Conservation (phyloP, 2,888 invertebrate genomes). For the Archips crataeganus region DNA sequence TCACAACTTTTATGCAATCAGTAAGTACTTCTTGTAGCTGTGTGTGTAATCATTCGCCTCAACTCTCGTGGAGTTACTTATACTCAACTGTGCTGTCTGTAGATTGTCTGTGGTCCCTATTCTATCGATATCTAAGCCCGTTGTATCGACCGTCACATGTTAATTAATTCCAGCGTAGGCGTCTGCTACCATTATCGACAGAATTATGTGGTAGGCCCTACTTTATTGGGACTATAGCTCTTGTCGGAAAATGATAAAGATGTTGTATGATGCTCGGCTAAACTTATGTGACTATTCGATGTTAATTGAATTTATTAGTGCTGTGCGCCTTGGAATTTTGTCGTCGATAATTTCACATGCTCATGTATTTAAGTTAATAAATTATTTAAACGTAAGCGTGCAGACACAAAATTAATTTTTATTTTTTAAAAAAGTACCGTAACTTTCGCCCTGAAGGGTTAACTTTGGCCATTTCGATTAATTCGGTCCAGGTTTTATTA, state of each 20-base stretch:
- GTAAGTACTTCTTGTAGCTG: too few species aligned
- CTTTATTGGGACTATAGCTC: slow-evolving; percentile 62
- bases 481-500: too few species aligned
- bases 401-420: background rate
- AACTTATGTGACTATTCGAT: slow-evolving; percentile 38
- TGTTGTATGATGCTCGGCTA: slow-evolving; percentile 32
- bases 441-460: too few species aligned
- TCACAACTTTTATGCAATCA: too few species aligned
- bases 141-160: slow-evolving; percentile 71
- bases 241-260: slow-evolving; percentile 42
- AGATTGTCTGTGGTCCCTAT: slow-evolving; percentile 6
- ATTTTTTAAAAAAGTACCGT: too few species aligned
- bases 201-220: slow-evolving; percentile 80
- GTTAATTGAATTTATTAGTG: slow-evolving; percentile 40
- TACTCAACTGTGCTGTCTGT: background rate
- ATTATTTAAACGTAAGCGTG: background rate
- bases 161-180: slow-evolving; percentile 83
- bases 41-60: too few species aligned
- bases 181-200: slow-evolving; percentile 78
- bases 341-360: slow-evolving; percentile 13
- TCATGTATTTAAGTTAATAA: background rate
- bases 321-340: slow-evolving; percentile 22
- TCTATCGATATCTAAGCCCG: slow-evolving; percentile 72
- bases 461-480: too few species aligned
- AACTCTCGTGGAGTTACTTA: too few species aligned